Base-by-base conservation (phyloP, 35 echinoderm and acorn worm species). In the Chiridota heheva region DNA sequence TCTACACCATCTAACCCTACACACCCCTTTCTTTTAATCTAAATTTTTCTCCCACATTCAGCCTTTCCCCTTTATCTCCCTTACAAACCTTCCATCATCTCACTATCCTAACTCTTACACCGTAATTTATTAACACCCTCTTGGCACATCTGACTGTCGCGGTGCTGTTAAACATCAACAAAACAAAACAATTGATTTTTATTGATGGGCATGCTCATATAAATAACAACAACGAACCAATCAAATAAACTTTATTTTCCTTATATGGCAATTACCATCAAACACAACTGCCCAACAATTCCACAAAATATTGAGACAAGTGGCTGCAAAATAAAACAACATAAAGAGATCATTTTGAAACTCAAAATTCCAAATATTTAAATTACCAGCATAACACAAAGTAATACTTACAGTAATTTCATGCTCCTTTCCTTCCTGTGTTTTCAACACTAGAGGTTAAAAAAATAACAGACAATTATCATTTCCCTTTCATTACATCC, bases 361-460 rank as follows among this genome's bases (percentile, higher is more conserved):
- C 4, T 3, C 20, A 39, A 66, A 37, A 16, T 6, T 37, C 22
- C 8, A 43, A 2, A 67, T 67, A 27, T 33, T 17, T 26, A 26
- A 31, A 78, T 8, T 28, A 17, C 15, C 15, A 25, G 17, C 28
- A 4, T 28, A 36, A n/a, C 16, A 37, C 4, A 20, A 0, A 42
- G 12, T 35, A 36, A 20, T 71, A 78, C 72, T 78, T 40, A 79
- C 84, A 22, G 58, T 61, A 20, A 86, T 74, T 70, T 92, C 90
- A 82, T 92, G 84, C 60, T 92, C 90, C 18, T 88, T 42, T 1
- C 70, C 90, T 60, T 36, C 69, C 47, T 79, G 82, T 13, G 77
- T 71, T 72, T 76, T 92, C 42, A 92, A 45, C 68, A 78, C 85
- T 87, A 49, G 15, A 65, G 24, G 81, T 58, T 60, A 37, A 80